Evolutionary conservation across 2,797 vertebrate species (phyloP).

Genomic region (Lycodopsis pacificus): DNA sequence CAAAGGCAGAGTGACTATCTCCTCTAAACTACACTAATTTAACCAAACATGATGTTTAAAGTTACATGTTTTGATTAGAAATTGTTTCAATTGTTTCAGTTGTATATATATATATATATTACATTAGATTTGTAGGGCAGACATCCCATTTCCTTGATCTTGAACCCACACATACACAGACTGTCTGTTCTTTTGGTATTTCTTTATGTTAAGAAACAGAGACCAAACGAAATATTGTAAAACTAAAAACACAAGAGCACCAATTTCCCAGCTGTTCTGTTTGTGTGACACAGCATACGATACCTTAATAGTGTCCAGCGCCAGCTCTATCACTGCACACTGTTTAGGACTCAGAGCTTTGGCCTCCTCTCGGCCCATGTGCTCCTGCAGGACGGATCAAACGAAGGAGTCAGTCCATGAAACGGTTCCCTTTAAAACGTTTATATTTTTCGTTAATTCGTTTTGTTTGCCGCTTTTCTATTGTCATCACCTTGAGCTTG

Average conservation of each 20-base stretch:
- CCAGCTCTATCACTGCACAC: conserved; percentile 95
- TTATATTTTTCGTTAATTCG: background rate
- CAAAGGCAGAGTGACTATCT: background rate
- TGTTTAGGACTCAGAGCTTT: conserved; percentile 96
- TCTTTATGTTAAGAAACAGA: background rate
- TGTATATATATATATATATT: background rate
- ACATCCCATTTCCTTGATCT: background rate
- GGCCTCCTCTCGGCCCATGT: conserved; percentile 97
- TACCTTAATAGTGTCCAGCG: conserved; percentile 97
- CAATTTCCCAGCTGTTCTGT: background rate
- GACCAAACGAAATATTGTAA: background rate
- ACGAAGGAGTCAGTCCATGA: conserved; percentile 17
- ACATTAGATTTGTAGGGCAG: background rate
- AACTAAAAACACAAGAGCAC: background rate
- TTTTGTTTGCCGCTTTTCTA: background rate
- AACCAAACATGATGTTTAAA: background rate
- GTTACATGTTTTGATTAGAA: background rate
- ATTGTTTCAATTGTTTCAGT: background rate
- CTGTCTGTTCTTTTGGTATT: background rate
- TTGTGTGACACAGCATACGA: conserved; percentile 12
- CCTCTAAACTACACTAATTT: background rate
- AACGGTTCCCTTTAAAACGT: background rate
- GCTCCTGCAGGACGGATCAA: conserved; percentile 85
- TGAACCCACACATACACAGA: background rate
- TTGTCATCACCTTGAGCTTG: conserved; percentile 91